phyloP scores from a whole-genome alignment of 1,140 invertebrate species.

The Drosophila lowei region DNA sequence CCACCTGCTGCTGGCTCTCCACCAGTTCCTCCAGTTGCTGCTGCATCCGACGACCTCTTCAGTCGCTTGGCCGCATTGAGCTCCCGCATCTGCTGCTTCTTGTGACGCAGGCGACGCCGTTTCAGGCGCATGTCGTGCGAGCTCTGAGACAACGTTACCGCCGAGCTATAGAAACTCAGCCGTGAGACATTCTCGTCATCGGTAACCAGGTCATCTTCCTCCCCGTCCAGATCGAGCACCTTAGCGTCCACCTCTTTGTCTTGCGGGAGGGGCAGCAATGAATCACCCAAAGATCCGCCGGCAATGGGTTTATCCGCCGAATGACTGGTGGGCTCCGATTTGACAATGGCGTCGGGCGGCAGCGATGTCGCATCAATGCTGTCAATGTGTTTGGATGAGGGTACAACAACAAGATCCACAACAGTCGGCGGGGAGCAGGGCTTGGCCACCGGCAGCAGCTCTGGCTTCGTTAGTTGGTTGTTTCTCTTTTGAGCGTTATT shows the following conservation, averaged over 20 bases:
- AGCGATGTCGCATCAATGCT: constrained; percentile 12
- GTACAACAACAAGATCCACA: constrained; percentile 72
- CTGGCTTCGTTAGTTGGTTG: constrained; percentile 56
- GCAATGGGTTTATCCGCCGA: constrained; percentile 35
- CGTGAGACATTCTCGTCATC: constrained; percentile 71
- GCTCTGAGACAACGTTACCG: constrained; percentile 56
- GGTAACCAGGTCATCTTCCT: constrained; percentile 47
- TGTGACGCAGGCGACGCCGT: constrained; percentile 58
- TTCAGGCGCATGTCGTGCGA: constrained; percentile 49
- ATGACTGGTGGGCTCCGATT: constrained; percentile 46
- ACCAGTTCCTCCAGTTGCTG: neutral
- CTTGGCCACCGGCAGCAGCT: constrained; percentile 41
- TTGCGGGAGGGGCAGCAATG: neutral
- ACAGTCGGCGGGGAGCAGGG: constrained; percentile 77
- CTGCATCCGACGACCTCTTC: constrained; percentile 44
- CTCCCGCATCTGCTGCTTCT: constrained; percentile 62
- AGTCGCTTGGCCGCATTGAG: constrained; percentile 63
- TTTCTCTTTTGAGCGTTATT: constrained; percentile 9
- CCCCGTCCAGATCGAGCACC: constrained; percentile 27
- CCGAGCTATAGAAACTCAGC: constrained; percentile 58
- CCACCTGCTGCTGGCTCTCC: neutral
- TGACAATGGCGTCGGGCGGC: constrained; percentile 32
- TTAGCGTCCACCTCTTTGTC: constrained; percentile 13
- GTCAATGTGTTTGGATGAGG: constrained; percentile 28
- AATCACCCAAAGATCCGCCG: constrained; percentile 9